Evolutionary conservation across 1,140 invertebrate species (phyloP), one percentile per base, ranked within the genome.

Genomic region (Drosophila pruinosa): DNA sequence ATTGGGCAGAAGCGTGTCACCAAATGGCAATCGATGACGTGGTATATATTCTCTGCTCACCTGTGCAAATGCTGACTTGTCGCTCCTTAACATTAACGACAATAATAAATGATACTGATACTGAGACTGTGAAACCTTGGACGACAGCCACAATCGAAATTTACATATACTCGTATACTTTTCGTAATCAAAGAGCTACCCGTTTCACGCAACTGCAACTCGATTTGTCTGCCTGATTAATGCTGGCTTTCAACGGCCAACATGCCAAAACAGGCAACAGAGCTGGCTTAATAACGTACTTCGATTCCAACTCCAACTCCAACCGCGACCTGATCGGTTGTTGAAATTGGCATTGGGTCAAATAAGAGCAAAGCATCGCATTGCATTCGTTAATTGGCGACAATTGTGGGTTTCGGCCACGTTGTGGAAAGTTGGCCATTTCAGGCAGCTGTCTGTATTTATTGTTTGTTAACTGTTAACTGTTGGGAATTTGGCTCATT

Each of bases 1-100:
- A 85, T 85, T 85, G 81, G 83, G 45, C 72, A 72, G 63, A 80
- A 86, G 80, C 80, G 80, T 85, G 80, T 76, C 81, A 70, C 17
- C 14, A 4, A 57, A 10, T 26, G 47, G 12, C 24, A 56, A 39
- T 24, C 26, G 26, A 47, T 65, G 39, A 64, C 50, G 26, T 26
- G 34, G n/a, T 4, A 14, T 7, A 5, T 10, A 34, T 24, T 39
- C 22, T 54, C 19, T 59, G 15, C 15, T 12, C 67, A 70, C 28
- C 67, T 70, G 67, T 52, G 54, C 38, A 69, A 63, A 14, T 48
- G 75, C 80, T 85, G 76, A 83, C 53, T 81, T 85, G 79, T 83
- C 80, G 72, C 80, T 83, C 80, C 85, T 83, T 83, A 83, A 80
- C 72, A 74, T 71, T 74, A 74, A 74, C 71, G 59, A 64, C 67